Conservation (phyloP, 2,797 vertebrate genomes). For the Kryptopterus vitreolus region DNA sequence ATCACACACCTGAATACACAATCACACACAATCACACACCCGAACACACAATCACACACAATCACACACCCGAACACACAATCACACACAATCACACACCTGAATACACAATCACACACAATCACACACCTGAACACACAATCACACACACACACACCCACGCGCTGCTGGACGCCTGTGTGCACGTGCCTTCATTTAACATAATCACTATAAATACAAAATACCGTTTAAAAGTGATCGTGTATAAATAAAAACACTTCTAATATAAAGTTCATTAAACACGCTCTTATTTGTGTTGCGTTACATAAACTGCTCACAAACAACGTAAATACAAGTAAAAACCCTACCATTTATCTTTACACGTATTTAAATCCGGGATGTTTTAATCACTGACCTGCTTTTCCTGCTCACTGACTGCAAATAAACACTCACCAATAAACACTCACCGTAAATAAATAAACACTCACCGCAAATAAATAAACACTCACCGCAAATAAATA, state of each 20-base stretch:
- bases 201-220: not conserved
- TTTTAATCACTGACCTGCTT: not conserved
- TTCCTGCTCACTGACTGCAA: not conserved
- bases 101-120: not conserved
- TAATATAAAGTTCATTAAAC: not conserved
- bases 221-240: too few relatives aligned
- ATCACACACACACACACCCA: not conserved
- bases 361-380: not conserved
- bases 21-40: not conserved
- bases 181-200: not conserved
- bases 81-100: not conserved
- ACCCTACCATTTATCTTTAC: conserved; percentile 23
- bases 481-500: too few relatives aligned
- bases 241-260: too few relatives aligned
- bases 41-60: too few relatives aligned
- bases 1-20: too few relatives aligned
- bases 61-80: not conserved
- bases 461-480: too few relatives aligned
- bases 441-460: too few relatives aligned
- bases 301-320: not conserved
- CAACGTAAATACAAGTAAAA: too few relatives aligned
- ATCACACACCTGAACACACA: not conserved
- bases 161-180: conserved; percentile 1
- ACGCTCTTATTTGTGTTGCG: too few relatives aligned
- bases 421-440: too few relatives aligned